These are phyloP conservation scores for Argynnis bischoffii DNA, from an alignment of 2,888 invertebrate genomes.

Conservation along the genomic window DNA sequence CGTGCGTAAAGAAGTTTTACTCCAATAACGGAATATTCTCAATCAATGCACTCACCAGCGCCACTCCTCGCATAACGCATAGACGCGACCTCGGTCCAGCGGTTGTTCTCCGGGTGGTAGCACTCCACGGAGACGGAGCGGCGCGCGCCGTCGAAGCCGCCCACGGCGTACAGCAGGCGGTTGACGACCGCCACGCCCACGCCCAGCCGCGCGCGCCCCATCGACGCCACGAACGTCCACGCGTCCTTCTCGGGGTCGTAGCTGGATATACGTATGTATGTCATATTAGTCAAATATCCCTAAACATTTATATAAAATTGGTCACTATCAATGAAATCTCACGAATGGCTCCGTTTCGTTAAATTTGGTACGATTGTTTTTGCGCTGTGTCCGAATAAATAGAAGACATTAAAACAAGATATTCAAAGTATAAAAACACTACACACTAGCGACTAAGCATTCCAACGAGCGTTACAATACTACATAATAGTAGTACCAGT, in stretches of 20 bases:
- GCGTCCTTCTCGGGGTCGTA: conserved; percentile 93
- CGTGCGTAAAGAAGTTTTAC: too few species aligned
- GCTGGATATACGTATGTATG: conserved; percentile 64
- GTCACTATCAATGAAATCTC: too few species aligned
- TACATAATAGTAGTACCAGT: too few species aligned
- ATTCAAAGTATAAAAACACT: too few species aligned
- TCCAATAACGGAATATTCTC: too few species aligned
- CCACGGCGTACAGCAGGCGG: conserved; percentile 90
- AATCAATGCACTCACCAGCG: conserved; percentile 82
- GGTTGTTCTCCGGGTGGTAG: conserved; percentile 96
- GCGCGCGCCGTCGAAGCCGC: conserved; percentile 93
- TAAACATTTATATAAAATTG: too few species aligned
- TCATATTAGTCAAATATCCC: neutral
- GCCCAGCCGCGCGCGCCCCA: conserved; percentile 90
- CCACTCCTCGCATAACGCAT: conserved; percentile 92
- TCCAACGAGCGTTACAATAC: too few species aligned
- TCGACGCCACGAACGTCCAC: conserved; percentile 89
- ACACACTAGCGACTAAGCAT: too few species aligned
- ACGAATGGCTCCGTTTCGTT: too few species aligned
- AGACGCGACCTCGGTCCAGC: conserved; percentile 91
- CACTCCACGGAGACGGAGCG: conserved; percentile 92
- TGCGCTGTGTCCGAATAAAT: too few species aligned
- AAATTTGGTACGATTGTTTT: too few species aligned
- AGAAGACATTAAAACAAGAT: too few species aligned
- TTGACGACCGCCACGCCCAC: conserved; percentile 91